phyloP scores from a whole-genome alignment of 2,113 vertebrate species.

The Antennarius striatus region DNA sequence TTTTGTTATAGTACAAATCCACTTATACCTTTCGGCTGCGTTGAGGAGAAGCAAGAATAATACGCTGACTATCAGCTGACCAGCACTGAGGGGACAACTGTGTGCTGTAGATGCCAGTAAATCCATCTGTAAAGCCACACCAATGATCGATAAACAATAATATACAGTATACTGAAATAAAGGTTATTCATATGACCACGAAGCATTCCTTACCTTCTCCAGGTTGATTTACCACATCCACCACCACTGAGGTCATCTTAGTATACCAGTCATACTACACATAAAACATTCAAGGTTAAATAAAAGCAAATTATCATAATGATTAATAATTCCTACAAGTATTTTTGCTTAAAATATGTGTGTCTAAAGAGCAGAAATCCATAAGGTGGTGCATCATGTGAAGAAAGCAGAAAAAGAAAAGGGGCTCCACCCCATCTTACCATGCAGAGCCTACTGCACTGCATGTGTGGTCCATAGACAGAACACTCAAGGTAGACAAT shows the following conservation, averaged over 20 bases:
- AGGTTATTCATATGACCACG: not conserved
- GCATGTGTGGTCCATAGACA: slow-evolving; percentile 85
- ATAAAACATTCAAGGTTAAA: slow-evolving; percentile 10
- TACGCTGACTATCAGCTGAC: slow-evolving; percentile 88
- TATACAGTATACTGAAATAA: not conserved
- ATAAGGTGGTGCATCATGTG: not conserved
- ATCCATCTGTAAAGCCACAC: slow-evolving; percentile 78
- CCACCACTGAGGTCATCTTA: slow-evolving; percentile 85
- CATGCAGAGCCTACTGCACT: slow-evolving; percentile 87
- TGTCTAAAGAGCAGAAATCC: not conserved
- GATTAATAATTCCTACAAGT: not conserved
- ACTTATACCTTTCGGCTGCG: slow-evolving; percentile 84
- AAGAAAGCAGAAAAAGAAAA: no score
- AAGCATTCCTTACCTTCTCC: slow-evolving; percentile 76
- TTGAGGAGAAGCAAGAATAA: slow-evolving; percentile 84
- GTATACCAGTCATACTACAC: slow-evolving; percentile 93
- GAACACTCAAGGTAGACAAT: slow-evolving; percentile 87
- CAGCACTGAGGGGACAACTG: slow-evolving; percentile 85
- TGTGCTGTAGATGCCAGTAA: slow-evolving; percentile 86
- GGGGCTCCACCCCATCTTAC: slow-evolving; percentile 70
- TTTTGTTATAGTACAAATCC: not conserved
- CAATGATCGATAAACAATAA: slow-evolving; percentile 12
- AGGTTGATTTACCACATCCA: slow-evolving; percentile 83
- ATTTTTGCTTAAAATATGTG: not conserved
- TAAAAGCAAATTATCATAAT: not conserved